Percentiles rank a stretch among this genome's conserved stretches.
These are phyloP conservation scores for Andrena praecox DNA, from an alignment of 2,888 invertebrate genomes.

Conservation along the genomic window DNA sequence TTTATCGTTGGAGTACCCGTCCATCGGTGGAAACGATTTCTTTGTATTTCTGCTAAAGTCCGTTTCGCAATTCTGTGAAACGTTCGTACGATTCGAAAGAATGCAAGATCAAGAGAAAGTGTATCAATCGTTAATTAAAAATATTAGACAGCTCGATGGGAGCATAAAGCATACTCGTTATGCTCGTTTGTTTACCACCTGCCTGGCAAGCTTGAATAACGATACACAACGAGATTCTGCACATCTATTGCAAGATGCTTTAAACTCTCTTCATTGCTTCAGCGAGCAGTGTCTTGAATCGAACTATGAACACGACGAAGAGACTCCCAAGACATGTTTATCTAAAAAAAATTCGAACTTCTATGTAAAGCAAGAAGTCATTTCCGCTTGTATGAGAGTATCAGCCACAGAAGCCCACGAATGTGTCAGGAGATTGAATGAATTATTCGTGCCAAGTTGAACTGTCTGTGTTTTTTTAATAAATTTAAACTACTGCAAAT, in stretches of 20 bases:
- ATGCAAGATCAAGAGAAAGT: conserved; percentile 46
- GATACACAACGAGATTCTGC: conserved; percentile 18
- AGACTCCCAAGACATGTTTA: not conserved
- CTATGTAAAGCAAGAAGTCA: conserved; percentile 47
- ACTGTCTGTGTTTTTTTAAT: not conserved
- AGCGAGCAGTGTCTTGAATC: conserved; percentile 42
- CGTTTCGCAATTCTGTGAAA: conserved; percentile 55
- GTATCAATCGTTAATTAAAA: conserved; percentile 42
- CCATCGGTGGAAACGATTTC: conserved; percentile 60
- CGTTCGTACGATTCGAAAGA: conserved; percentile 43
- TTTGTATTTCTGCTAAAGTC: conserved; percentile 73
- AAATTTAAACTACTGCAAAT: not conserved
- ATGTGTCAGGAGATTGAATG: conserved; percentile 54
- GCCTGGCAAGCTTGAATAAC: conserved; percentile 51
- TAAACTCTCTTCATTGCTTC: conserved; percentile 58
- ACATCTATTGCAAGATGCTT: conserved; percentile 38
- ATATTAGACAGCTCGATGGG: conserved; percentile 51
- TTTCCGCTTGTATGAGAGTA: conserved; percentile 58
- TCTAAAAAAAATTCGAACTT: conserved; percentile 26
- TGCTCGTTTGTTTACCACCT: conserved; percentile 42
- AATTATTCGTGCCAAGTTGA: conserved; percentile 40
- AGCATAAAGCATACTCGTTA: conserved; percentile 55
- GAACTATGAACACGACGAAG: not conserved
- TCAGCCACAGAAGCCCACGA: conserved; percentile 40
- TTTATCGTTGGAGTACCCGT: conserved; percentile 74